phyloP scores from a whole-genome alignment of 2,888 invertebrate genomes.

The Cartodere bifasciata region DNA sequence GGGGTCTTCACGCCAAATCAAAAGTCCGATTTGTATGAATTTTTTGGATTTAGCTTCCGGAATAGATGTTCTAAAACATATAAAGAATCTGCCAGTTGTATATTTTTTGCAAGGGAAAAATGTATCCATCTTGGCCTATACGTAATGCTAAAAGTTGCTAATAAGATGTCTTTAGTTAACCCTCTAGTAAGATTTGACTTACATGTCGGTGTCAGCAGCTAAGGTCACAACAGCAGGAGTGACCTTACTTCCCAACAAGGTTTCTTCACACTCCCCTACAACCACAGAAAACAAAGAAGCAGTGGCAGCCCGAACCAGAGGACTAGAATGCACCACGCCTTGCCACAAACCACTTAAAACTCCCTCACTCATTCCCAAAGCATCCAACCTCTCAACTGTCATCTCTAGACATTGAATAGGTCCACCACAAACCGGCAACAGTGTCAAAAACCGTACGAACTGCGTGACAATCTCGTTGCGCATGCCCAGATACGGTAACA shows the following conservation, averaged over 20 bases:
- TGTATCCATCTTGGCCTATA: no score
- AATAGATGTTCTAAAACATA: no score
- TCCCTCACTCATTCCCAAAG: conserved; percentile 38
- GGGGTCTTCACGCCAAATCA: no score
- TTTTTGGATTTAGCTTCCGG: no score
- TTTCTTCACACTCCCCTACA: conserved; percentile 41
- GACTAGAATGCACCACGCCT: conserved; percentile 52
- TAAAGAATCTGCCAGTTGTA: no score
- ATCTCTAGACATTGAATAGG: conserved; percentile 35
- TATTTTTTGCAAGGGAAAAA: no score
- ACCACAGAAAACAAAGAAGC: conserved; percentile 46
- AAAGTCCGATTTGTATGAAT: conserved; percentile 2
- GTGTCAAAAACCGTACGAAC: conserved; percentile 43
- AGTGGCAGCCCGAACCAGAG: conserved; percentile 45
- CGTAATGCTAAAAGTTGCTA: no score
- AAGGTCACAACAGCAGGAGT: conserved; percentile 58
- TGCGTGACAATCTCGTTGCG: conserved; percentile 39
- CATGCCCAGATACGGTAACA: conserved; percentile 41
- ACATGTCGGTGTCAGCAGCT: conserved; percentile 55
- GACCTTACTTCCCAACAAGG: conserved; percentile 43
- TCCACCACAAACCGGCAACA: conserved; percentile 40
- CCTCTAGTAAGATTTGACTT: no score
- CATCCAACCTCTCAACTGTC: conserved; percentile 29
- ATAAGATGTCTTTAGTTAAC: no score
- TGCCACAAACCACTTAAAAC: conserved; percentile 50